These are phyloP conservation scores for Wasmannia auropunctata DNA, from an alignment of 1,140 invertebrate species.

Conservation along the genomic window DNA sequence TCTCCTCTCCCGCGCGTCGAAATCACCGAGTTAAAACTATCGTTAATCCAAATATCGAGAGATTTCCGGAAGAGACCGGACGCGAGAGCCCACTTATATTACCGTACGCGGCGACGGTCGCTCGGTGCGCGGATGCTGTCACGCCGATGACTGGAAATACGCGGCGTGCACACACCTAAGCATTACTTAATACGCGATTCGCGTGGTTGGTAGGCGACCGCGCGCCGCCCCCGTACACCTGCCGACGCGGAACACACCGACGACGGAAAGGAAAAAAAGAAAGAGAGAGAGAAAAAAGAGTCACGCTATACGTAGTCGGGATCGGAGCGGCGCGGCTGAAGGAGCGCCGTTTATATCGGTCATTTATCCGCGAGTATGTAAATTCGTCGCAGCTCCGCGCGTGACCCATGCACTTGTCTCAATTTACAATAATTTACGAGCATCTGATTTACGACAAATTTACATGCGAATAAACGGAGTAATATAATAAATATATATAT, in stretches of 20 bases:
- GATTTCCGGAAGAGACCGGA: neutral
- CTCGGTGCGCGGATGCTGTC: conserved; percentile 13
- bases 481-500: too few relatives aligned
- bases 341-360: neutral
- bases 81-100: too few relatives aligned
- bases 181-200: conserved; percentile 36
- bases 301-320: neutral
- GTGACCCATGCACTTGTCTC: neutral
- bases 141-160: conserved; percentile 49
- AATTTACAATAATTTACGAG: neutral
- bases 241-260: conserved; percentile 19
- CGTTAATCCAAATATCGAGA: too few relatives aligned
- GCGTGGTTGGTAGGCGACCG: conserved; percentile 12
- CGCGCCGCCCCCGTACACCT: conserved; percentile 19
- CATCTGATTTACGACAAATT: neutral
- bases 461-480: neutral
- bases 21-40: neutral
- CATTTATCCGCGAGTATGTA: neutral
- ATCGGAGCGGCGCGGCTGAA: neutral
- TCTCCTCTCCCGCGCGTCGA: neutral
- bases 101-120: too few relatives aligned
- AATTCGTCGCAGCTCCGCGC: neutral
- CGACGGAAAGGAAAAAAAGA: neutral
- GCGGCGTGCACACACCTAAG: conserved; percentile 25
- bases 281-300: neutral